These are phyloP conservation scores for Clarias magur DNA, from an alignment of 2,113 vertebrate genomes.

Conservation along the genomic window DNA sequence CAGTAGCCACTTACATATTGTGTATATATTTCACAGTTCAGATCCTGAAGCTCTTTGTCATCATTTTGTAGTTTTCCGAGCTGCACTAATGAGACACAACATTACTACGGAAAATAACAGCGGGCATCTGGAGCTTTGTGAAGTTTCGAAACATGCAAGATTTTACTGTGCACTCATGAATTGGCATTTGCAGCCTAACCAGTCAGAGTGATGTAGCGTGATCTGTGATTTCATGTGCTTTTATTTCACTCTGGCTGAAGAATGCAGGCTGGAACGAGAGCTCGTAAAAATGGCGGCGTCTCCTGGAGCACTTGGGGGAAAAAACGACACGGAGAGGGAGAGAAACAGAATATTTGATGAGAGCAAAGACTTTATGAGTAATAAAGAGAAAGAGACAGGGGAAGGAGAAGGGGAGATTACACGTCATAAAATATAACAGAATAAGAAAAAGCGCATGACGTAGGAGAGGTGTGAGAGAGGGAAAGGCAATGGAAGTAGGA, in stretches of 20 bases:
- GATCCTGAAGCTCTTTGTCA: neutral
- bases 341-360: slow-evolving; percentile 7
- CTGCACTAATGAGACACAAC: neutral
- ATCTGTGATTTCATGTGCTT: slow-evolving; percentile 36
- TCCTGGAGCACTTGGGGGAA: neutral
- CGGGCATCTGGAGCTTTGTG: neutral
- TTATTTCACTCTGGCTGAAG: slow-evolving; percentile 24
- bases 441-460: neutral
- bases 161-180: neutral
- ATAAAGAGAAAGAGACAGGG: slow-evolving; percentile 11
- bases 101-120: neutral
- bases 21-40: neutral
- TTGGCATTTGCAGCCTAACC: neutral
- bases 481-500: slow-evolving; percentile 8
- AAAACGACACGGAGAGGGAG: neutral
- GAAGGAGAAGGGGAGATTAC: neutral
- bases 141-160: neutral
- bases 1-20: neutral
- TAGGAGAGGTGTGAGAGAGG: neutral
- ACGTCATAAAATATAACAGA: neutral
- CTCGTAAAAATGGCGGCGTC: slow-evolving; percentile 24
- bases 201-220: slow-evolving; percentile 17
- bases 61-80: neutral
- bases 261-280: neutral
- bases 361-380: slow-evolving; percentile 24